A percentile compares a stretch with the other conserved stretches of the same genome.
These are phyloP conservation scores for Nemotelus pantherinus DNA, from an alignment of 2,888 invertebrate genomes.

Conservation along the genomic window DNA sequence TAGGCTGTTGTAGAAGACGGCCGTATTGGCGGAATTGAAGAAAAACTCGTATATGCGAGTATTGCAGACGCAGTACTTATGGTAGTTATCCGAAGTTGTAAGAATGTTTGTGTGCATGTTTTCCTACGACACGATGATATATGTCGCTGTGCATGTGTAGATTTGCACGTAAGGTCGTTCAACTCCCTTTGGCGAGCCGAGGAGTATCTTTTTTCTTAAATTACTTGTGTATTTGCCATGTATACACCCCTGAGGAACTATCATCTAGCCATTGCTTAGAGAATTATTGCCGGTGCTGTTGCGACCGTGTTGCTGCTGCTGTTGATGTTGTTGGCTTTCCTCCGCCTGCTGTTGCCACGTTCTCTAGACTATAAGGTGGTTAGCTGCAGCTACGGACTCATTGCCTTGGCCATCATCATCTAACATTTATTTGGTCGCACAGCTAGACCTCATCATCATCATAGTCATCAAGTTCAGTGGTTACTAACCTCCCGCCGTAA, in stretches of 20 bases:
- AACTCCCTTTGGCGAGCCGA: conserved; percentile 43
- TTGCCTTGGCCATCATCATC: conserved; percentile 35
- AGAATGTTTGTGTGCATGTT: conserved; percentile 33
- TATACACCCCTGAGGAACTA: conserved; percentile 35
- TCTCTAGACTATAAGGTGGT: conserved; percentile 2
- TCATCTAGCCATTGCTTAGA: conserved; percentile 35
- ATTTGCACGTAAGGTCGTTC: conserved; percentile 49
- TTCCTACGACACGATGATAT: conserved; percentile 36
- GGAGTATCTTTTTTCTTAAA: conserved; percentile 37
- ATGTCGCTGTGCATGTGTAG: conserved; percentile 44
- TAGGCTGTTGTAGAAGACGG: conserved; percentile 18
- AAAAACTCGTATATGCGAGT: neutral
- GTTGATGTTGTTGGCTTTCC: neutral
- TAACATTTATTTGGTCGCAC: conserved; percentile 3
- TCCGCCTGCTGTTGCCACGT: conserved; percentile 1
- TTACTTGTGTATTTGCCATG: conserved; percentile 32
- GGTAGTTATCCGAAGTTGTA: too few relatives aligned
- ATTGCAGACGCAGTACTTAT: too few relatives aligned
- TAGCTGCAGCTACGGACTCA: conserved; percentile 10
- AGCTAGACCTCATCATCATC: conserved; percentile 27
- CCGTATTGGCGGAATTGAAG: conserved; percentile 40
- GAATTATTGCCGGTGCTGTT: conserved; percentile 34
- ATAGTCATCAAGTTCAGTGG: conserved; percentile 22
- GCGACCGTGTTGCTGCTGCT: conserved; percentile 17
- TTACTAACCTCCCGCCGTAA: conserved; percentile 25